These are phyloP conservation scores for Chironomus riparius DNA, from an alignment of 2,888 invertebrate species.

Conservation along the genomic window DNA sequence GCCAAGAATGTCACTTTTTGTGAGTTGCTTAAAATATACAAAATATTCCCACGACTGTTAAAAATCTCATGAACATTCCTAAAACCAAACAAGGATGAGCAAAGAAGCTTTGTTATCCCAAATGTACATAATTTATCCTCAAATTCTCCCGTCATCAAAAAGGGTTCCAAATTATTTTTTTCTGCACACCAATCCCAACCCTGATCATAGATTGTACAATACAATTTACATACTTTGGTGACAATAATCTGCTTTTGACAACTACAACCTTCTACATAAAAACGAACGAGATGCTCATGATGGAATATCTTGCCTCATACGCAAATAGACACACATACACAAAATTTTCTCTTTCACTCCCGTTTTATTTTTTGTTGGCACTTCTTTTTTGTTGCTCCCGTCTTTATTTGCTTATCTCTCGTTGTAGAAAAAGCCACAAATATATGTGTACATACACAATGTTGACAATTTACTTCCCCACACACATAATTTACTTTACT, in stretches of 20 bases:
- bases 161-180: too few relatives aligned
- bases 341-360: too few relatives aligned
- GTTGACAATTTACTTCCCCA: too few relatives aligned
- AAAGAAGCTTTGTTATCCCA: background rate
- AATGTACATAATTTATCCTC: too few relatives aligned
- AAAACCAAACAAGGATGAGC: background rate
- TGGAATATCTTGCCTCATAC: too few relatives aligned
- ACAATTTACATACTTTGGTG: conserved; percentile 1
- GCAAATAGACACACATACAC: background rate
- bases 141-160: too few relatives aligned
- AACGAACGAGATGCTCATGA: background rate
- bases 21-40: too few relatives aligned
- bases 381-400: background rate
- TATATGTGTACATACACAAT: background rate
- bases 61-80: too few relatives aligned
- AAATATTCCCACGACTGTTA: too few relatives aligned
- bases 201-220: background rate
- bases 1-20: too few relatives aligned
- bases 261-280: conserved; percentile 18
- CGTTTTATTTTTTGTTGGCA: too few relatives aligned
- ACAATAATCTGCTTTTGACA: conserved; percentile 26
- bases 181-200: background rate
- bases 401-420: background rate
- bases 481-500: too few relatives aligned
- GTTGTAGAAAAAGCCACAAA: background rate